Percentiles rank a stretch among this genome's conserved stretches.
Conservation (phyloP, 1,140 invertebrate genomes). For the Drosophila subpulchrella region DNA sequence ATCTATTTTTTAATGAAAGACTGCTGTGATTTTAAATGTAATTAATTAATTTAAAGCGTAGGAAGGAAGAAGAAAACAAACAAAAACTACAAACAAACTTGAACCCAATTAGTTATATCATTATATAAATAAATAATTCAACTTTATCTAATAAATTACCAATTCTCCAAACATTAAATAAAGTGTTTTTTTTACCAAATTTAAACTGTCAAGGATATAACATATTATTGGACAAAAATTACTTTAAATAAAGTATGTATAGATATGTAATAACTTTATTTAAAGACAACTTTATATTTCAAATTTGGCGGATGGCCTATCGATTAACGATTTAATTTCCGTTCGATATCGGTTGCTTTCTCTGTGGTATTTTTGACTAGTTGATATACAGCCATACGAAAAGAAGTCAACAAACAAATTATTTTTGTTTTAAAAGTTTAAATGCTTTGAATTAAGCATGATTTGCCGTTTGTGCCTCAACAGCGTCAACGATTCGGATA, state of each 20-base stretch:
- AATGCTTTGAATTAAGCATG: slow-evolving; percentile 60
- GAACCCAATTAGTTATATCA: slow-evolving; percentile 73
- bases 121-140: slow-evolving; percentile 76
- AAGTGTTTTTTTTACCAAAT: not conserved
- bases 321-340: not conserved
- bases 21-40: slow-evolving; percentile 84
- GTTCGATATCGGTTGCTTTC: not conserved
- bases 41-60: slow-evolving; percentile 67
- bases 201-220: no score
- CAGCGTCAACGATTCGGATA: slow-evolving; percentile 56
- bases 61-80: slow-evolving; percentile 40
- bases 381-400: not conserved
- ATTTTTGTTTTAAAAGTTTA: slow-evolving; percentile 20
- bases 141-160: slow-evolving; percentile 82
- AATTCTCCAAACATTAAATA: slow-evolving; percentile 56
- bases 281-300: not conserved
- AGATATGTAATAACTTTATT: no score
- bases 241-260: no score
- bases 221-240: no score
- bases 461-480: slow-evolving; percentile 82
- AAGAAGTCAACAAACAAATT: slow-evolving; percentile 33
- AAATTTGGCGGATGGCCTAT: not conserved
- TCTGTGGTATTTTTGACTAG: not conserved
- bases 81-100: slow-evolving; percentile 57
- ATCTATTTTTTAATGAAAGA: slow-evolving; percentile 81